These are phyloP conservation scores for Rhizoglyphus robini DNA, from an alignment of 1,140 invertebrate species.

Conservation along the genomic window DNA sequence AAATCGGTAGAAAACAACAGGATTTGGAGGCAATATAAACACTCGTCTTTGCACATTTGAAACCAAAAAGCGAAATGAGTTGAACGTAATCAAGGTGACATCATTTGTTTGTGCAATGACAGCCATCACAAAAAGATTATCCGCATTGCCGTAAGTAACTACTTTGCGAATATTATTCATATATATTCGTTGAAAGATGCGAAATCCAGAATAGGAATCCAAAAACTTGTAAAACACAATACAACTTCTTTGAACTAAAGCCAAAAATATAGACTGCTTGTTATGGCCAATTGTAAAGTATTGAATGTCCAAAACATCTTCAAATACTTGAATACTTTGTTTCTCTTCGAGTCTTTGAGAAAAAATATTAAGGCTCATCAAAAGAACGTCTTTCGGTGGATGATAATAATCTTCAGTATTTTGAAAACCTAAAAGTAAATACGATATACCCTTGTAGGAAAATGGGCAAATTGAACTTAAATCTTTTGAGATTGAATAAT, in stretches of 20 bases:
- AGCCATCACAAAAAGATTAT: not conserved
- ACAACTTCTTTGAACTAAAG: not conserved
- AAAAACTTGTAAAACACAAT: slow-evolving; percentile 7
- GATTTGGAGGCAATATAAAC: not conserved
- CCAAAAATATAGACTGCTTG: slow-evolving; percentile 5
- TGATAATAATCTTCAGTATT: not conserved
- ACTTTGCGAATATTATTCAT: not conserved
- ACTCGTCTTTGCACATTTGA: not conserved
- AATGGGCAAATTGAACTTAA: not conserved
- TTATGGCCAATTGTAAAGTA: not conserved
- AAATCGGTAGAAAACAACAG: not conserved
- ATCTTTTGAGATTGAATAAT: not conserved
- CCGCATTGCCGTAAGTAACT: not conserved
- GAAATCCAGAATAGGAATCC: not conserved
- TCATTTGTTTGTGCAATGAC: not conserved
- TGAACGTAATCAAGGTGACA: not conserved
- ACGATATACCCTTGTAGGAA: not conserved
- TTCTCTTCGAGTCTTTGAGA: not conserved
- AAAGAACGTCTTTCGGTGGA: not conserved
- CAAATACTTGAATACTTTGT: not conserved
- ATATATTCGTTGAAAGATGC: not conserved
- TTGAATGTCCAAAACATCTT: not conserved
- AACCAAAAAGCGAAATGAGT: not conserved
- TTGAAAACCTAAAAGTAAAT: not conserved
- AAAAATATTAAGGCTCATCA: not conserved